Evolutionary conservation across 1,140 invertebrate species (phyloP).

Genomic region (Odontomachus brunneus): DNA sequence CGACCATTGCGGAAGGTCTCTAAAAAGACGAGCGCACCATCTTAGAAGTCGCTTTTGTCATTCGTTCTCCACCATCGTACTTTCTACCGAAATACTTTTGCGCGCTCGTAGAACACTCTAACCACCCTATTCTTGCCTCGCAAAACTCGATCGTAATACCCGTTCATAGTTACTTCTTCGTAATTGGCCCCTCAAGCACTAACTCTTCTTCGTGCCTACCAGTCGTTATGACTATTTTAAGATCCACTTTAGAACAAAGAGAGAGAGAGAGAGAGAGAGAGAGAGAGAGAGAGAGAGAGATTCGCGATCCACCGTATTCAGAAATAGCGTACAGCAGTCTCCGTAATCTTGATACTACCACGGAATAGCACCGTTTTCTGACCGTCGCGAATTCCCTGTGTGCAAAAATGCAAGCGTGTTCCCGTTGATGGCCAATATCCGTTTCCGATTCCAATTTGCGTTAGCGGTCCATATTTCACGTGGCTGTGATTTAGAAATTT

Average conservation of each 20-base stretch:
- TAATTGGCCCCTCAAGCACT: not conserved
- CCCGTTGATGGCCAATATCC: not conserved
- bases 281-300: no score
- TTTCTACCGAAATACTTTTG: not conserved
- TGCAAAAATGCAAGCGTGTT: slow-evolving; percentile 1
- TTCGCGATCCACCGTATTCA: not conserved
- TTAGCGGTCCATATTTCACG: not conserved
- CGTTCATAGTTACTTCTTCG: not conserved
- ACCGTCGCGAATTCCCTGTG: not conserved
- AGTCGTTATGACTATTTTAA: slow-evolving; percentile 15
- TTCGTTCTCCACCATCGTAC: not conserved
- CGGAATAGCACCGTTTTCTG: slow-evolving; percentile 50
- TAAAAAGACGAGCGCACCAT: not conserved
- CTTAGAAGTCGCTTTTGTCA: not conserved
- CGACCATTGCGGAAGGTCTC: not conserved
- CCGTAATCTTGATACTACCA: slow-evolving; percentile 3
- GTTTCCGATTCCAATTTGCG: slow-evolving; percentile 9
- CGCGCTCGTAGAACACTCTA: not conserved
- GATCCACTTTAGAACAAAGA: not conserved
- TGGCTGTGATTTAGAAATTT: not conserved
- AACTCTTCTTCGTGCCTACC: not conserved
- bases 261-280: no score
- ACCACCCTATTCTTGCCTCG: not conserved
- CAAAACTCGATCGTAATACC: not conserved
- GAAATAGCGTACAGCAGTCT: not conserved